phyloP scores from a whole-genome alignment of 2,888 invertebrate genomes.

The Diarsia dahlii region DNA sequence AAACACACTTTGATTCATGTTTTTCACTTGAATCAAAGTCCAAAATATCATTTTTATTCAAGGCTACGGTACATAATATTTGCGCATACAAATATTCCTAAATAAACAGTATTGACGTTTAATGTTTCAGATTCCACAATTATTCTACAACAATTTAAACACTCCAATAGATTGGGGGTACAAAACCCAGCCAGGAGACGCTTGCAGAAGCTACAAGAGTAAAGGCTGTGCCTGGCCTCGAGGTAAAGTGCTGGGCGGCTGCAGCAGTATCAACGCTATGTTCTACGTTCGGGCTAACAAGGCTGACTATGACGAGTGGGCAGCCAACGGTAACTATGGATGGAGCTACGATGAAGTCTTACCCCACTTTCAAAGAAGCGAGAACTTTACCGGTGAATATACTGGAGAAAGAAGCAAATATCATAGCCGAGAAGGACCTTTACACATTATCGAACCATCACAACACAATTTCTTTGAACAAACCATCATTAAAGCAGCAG shows the following conservation, averaged over 20 bases:
- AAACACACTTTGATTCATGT: not conserved
- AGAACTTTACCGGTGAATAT: conserved; percentile 77
- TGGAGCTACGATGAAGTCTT: conserved; percentile 91
- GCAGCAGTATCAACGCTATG: conserved; percentile 91
- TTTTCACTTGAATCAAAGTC: not conserved
- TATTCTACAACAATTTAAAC: conserved; percentile 76
- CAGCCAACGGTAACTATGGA: conserved; percentile 86
- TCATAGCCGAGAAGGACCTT: conserved; percentile 81
- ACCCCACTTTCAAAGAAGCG: conserved; percentile 88
- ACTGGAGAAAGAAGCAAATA: conserved; percentile 71
- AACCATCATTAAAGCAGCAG: conserved; percentile 79
- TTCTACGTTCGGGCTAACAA: conserved; percentile 90
- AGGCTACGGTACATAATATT: not conserved
- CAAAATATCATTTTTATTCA: not conserved
- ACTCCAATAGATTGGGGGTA: conserved; percentile 90
- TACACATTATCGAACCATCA: conserved; percentile 76
- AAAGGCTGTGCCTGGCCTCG: conserved; percentile 90
- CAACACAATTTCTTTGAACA: conserved; percentile 71
- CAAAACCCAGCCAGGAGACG: conserved; percentile 85
- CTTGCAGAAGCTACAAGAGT: conserved; percentile 81
- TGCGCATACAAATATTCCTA: not conserved
- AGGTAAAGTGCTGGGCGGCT: conserved; percentile 92
- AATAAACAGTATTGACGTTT: not conserved
- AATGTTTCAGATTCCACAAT: conserved; percentile 74
- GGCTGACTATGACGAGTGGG: conserved; percentile 90